phyloP scores from a whole-genome alignment of 2,888 invertebrate species.

The Vesta saturnalis region DNA sequence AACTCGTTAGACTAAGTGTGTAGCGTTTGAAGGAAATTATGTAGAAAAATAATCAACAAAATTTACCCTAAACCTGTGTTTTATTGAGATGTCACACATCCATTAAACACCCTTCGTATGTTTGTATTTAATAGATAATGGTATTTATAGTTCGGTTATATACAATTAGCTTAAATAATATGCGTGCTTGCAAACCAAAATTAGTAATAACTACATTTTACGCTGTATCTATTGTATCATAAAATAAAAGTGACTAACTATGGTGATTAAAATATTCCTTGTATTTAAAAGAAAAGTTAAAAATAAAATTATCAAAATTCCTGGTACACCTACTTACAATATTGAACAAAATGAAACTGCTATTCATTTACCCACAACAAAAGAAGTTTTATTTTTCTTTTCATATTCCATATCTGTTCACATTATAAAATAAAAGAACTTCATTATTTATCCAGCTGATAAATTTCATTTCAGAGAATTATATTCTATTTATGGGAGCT shows the following conservation, averaged over 20 bases:
- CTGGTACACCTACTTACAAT: conserved; percentile 31
- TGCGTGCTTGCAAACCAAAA: no score
- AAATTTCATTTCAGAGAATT: conserved; percentile 30
- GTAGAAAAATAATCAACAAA: no score
- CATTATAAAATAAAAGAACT: conserved; percentile 34
- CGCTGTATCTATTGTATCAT: no score
- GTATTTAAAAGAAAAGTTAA: background rate
- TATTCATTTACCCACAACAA: conserved; percentile 31
- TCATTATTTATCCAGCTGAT: conserved; percentile 39
- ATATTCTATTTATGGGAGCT: conserved; percentile 24
- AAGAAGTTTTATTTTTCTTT: conserved; percentile 36
- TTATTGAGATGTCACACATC: no score
- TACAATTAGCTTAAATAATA: no score
- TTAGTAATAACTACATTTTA: no score
- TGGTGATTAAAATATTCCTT: background rate
- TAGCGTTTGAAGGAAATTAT: background rate
- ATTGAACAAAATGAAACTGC: conserved; percentile 25
- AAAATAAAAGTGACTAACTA: background rate
- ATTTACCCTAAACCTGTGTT: no score
- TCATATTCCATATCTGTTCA: conserved; percentile 36
- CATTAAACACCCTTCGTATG: no score
- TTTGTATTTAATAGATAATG: no score
- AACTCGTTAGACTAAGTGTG: background rate
- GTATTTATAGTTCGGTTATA: no score
- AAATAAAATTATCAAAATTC: conserved; percentile 16